phyloP scores from a whole-genome alignment of 2,797 vertebrate species.

The Typhlichthys subterraneus region DNA sequence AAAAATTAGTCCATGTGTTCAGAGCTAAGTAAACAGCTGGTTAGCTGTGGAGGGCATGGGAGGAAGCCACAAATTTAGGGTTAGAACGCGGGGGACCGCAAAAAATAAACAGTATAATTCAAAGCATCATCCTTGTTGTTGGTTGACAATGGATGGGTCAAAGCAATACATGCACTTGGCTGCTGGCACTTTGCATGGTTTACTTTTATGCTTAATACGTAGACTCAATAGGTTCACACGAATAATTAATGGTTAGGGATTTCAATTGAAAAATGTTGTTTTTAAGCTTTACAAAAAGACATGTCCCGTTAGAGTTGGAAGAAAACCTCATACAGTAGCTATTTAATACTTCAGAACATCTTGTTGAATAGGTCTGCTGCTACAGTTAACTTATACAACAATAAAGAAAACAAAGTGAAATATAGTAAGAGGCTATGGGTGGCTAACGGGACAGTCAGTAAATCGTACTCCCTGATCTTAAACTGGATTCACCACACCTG shows the following conservation, averaged over 20 bases:
- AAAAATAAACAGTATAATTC: constrained; percentile 53
- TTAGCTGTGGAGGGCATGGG: constrained; percentile 43
- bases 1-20: constrained; percentile 19
- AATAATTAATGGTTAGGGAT: no score
- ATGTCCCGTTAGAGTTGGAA: no score
- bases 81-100: constrained; percentile 49
- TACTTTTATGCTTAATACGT: background rate
- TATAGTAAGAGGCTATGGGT: constrained; percentile 49
- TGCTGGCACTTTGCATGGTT: background rate
- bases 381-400: background rate
- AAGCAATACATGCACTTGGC: background rate
- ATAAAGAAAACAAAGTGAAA: constrained; percentile 41
- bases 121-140: constrained; percentile 19
- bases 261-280: no score
- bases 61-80: constrained; percentile 62
- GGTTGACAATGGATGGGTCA: constrained; percentile 12
- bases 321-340: no score
- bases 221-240: background rate
- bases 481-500: constrained; percentile 67
- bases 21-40: constrained; percentile 49
- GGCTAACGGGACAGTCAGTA: constrained; percentile 51
- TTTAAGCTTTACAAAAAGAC: no score
- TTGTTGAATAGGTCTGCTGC: no score
- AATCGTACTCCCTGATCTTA: constrained; percentile 62
- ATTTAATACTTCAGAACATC: no score